These are phyloP conservation scores for Todiramphus saurophagus DNA, from an alignment of 2,113 vertebrate species.

Conservation along the genomic window DNA sequence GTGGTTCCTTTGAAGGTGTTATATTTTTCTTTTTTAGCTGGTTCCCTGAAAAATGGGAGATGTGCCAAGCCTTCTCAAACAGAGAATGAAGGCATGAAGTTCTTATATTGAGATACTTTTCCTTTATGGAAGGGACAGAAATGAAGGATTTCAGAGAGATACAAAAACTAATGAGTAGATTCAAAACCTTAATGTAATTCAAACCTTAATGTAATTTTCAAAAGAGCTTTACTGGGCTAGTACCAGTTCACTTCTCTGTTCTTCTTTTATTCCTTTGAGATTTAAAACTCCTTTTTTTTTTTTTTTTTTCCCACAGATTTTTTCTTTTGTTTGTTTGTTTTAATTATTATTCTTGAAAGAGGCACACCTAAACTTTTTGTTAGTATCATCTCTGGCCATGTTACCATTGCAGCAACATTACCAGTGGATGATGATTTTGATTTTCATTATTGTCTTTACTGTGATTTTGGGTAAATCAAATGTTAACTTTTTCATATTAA, in stretches of 20 bases:
- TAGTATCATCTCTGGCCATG: neutral
- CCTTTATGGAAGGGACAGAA: neutral
- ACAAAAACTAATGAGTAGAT: neutral
- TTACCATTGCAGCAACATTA: neutral
- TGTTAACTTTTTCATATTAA: neutral
- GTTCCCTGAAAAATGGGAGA: neutral
- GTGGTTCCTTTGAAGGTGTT: conserved; percentile 31
- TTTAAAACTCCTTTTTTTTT: neutral
- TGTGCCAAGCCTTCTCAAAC: neutral
- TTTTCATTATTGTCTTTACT: neutral
- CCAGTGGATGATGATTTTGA: neutral
- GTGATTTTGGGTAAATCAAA: neutral
- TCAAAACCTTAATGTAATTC: neutral
- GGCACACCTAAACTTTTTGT: neutral
- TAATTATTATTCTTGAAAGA: neutral
- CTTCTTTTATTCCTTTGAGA: neutral
- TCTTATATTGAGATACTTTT: neutral
- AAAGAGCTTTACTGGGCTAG: neutral
- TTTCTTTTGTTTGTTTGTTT: neutral
- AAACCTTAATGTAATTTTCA: neutral
- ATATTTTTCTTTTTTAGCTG: neutral
- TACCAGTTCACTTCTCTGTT: neutral
- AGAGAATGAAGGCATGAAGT: neutral
- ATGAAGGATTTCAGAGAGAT: neutral
- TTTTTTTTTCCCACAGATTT: no score